phyloP scores from a whole-genome alignment of 2,797 vertebrate species.

The Phrynocephalus forsythii region DNA sequence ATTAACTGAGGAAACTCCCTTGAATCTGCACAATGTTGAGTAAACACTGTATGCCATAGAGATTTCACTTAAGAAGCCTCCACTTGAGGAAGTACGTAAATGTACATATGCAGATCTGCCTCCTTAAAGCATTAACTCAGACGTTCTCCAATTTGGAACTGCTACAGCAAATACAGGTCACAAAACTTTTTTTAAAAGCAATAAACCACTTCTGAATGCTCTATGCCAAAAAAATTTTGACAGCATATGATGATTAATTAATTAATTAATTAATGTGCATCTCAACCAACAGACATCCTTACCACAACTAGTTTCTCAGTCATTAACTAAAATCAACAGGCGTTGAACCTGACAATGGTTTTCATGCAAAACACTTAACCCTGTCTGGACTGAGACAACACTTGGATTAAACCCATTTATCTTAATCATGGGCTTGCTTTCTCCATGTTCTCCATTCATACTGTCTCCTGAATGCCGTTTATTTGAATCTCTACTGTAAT shows the following conservation, averaged over 20 bases:
- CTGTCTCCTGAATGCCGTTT: not conserved
- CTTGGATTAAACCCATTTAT: not conserved
- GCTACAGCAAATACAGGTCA: not conserved
- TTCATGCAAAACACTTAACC: not conserved
- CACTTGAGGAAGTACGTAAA: not conserved
- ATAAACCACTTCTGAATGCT: too few relatives aligned
- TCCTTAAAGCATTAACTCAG: not conserved
- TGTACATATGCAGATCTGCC: not conserved
- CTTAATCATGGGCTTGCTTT: not conserved
- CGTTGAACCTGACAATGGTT: not conserved
- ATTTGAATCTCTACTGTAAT: not conserved
- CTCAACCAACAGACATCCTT: not conserved
- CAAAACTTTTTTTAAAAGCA: not conserved
- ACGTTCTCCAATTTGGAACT: not conserved
- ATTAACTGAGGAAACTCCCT: slow-evolving; percentile 34
- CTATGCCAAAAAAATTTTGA: too few relatives aligned
- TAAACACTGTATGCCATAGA: not conserved
- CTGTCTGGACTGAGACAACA: not conserved
- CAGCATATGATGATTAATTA: too few relatives aligned
- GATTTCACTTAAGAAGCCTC: not conserved
- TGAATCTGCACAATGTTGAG: slow-evolving; percentile 1
- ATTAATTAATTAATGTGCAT: not conserved
- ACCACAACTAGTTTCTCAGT: not conserved
- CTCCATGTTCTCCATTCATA: not conserved
- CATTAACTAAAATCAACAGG: not conserved